Evolutionary conservation across 2,113 vertebrate species (phyloP).

Genomic region (Oncorhynchus keta): DNA sequence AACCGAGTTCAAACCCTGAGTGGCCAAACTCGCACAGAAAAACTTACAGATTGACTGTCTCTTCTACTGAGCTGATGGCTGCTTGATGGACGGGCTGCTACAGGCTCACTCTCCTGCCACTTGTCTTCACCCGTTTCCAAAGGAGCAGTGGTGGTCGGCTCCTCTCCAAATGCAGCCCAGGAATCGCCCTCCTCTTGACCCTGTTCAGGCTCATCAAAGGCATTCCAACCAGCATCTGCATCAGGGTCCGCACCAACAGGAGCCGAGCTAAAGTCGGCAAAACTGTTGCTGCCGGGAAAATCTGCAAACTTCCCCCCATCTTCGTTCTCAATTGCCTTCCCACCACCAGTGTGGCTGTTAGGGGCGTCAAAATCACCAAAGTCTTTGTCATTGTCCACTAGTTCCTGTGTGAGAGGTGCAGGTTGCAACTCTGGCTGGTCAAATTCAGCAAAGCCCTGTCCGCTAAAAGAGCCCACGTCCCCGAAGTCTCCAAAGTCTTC

Average conservation of each 20-base stretch:
- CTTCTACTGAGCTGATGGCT: conserved; percentile 55
- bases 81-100: conserved; percentile 40
- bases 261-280: conserved; percentile 88
- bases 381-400: conserved; percentile 63
- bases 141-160: conserved; percentile 49
- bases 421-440: conserved; percentile 55
- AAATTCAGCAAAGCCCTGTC: conserved; percentile 68
- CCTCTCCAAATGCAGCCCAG: conserved; percentile 80
- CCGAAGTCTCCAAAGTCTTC: conserved; percentile 78
- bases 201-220: conserved; percentile 75
- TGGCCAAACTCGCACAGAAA: not conserved
- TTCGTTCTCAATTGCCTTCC: not conserved
- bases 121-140: conserved; percentile 60
- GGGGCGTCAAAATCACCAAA: conserved; percentile 82
- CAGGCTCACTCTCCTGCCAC: conserved; percentile 75
- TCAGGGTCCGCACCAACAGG: conserved; percentile 42
- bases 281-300: conserved; percentile 84
- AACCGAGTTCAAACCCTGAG: too few species aligned
- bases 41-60: conserved; percentile 59
- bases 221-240: conserved; percentile 79
- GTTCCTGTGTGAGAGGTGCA: conserved; percentile 24
- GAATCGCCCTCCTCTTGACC: conserved; percentile 70
- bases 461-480: conserved; percentile 62
- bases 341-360: conserved; percentile 49
- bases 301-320: conserved; percentile 39